Evolutionary conservation across 1,140 invertebrate species (phyloP).

Genomic region (Trialeurodes vaporariorum): DNA sequence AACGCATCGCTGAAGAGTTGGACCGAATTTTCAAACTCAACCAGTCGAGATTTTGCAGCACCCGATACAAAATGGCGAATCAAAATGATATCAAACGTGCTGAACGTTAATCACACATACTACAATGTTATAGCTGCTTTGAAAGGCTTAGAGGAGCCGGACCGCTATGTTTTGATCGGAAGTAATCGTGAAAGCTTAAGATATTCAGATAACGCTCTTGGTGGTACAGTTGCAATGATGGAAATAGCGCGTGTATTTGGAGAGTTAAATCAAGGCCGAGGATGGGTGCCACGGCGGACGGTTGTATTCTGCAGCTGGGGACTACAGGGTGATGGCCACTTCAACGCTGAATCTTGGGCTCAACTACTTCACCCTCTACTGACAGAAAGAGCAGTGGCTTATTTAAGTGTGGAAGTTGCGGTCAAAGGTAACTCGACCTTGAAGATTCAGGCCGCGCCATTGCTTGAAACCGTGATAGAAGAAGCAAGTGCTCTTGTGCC

Average conservation of each 20-base stretch:
- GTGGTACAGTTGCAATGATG: slow-evolving; percentile 16
- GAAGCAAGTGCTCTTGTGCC: slow-evolving; percentile 12
- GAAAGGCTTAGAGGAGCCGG: slow-evolving; percentile 15
- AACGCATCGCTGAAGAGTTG: background rate
- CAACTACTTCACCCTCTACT: slow-evolving; percentile 5
- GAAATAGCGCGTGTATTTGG: slow-evolving; percentile 14
- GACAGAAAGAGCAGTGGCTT: slow-evolving; percentile 14
- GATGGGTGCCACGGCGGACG: slow-evolving; percentile 14
- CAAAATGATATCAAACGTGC: slow-evolving; percentile 8
- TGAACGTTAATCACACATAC: slow-evolving; percentile 16
- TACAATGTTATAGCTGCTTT: slow-evolving; percentile 16
- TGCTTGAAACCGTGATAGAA: slow-evolving; percentile 10
- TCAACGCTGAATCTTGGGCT: slow-evolving; percentile 15
- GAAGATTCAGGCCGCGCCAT: slow-evolving; percentile 4
- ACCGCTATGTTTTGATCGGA: slow-evolving; percentile 16
- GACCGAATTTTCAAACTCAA: slow-evolving; percentile 5
- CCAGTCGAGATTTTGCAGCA: background rate
- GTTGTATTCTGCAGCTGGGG: slow-evolving; percentile 17
- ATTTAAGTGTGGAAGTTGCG: slow-evolving; percentile 15
- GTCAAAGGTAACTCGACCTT: slow-evolving; percentile 11
- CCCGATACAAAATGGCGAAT: slow-evolving; percentile 6
- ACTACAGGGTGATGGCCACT: slow-evolving; percentile 15
- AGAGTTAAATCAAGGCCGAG: slow-evolving; percentile 6
- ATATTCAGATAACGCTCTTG: slow-evolving; percentile 10
- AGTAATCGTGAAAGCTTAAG: slow-evolving; percentile 14